A percentile compares a stretch with the other conserved stretches of the same genome.
Evolutionary conservation across 1,140 invertebrate genomes (phyloP).

Genomic region (Psilanteris sp.): DNA sequence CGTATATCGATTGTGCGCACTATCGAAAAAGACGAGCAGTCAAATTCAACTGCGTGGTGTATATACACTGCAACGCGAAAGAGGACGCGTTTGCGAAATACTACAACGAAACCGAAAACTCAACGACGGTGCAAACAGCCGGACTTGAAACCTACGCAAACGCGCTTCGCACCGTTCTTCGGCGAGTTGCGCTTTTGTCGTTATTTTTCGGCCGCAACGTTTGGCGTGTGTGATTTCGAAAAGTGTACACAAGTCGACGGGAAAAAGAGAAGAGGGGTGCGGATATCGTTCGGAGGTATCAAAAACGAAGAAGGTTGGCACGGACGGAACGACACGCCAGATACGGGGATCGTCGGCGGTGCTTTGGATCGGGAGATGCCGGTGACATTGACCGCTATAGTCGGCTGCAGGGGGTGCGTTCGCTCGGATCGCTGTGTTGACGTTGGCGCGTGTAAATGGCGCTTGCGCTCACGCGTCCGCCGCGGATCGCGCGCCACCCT

Average conservation of each 20-base stretch:
- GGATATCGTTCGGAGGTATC: slow-evolving; percentile 55
- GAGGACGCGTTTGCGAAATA: no score
- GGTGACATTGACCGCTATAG: slow-evolving; percentile 76
- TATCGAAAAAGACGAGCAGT: no score
- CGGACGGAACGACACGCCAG: slow-evolving; percentile 13
- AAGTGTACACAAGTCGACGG: background rate
- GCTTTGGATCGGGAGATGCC: slow-evolving; percentile 64
- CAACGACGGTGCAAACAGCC: no score
- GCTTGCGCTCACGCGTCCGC: slow-evolving; percentile 61
- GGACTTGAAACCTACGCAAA: no score
- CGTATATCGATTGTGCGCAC: no score
- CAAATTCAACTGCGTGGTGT: no score
- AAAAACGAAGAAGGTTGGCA: slow-evolving; percentile 49
- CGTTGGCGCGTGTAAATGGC: slow-evolving; percentile 69
- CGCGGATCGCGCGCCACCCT: slow-evolving; percentile 47
- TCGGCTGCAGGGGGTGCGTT: slow-evolving; percentile 53
- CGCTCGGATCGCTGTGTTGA: slow-evolving; percentile 32
- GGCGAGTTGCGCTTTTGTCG: no score
- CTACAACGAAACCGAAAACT: no score
- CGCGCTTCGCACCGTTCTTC: no score
- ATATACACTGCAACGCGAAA: no score
- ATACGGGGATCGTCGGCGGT: slow-evolving; percentile 13
- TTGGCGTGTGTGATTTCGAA: background rate
- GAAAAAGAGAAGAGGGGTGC: slow-evolving; percentile 1
- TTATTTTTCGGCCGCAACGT: background rate